phyloP scores from a whole-genome alignment of 2,113 vertebrate genomes.

The Cyphomyrus plagiostoma region DNA sequence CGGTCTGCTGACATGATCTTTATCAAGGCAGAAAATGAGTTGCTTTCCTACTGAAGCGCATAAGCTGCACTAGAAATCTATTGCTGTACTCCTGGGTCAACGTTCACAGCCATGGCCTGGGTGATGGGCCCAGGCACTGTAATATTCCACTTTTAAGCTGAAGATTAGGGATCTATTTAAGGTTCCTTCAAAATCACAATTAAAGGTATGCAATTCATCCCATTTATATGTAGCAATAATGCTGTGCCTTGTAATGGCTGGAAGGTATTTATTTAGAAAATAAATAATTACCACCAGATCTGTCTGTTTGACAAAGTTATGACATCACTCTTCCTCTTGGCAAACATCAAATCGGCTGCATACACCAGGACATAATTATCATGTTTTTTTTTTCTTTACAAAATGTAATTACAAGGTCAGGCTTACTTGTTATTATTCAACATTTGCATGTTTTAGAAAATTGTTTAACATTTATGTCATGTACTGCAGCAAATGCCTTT shows the following conservation, averaged over 20 bases:
- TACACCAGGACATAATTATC: not conserved
- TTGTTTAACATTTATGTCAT: not conserved
- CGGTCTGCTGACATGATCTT: not conserved
- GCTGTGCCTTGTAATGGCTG: not conserved
- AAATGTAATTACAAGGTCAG: constrained; percentile 10
- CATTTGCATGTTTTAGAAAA: not conserved
- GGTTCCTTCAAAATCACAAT: not conserved
- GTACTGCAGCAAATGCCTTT: not conserved
- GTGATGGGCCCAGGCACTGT: not conserved
- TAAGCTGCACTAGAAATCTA: not conserved
- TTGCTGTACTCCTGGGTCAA: not conserved
- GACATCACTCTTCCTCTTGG: not conserved
- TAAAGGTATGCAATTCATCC: not conserved
- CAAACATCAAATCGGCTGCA: not conserved
- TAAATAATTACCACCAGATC: not conserved
- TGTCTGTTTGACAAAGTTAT: not conserved
- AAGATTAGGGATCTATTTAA: not conserved
- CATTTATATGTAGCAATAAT: not conserved
- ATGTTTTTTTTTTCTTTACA: not conserved
- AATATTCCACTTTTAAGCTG: not conserved
- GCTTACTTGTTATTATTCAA: not conserved
- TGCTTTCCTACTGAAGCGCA: not conserved
- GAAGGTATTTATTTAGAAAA: not conserved
- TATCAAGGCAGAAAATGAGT: constrained; percentile 9
- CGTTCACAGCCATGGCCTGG: not conserved